phyloP scores from a whole-genome alignment of 2,888 invertebrate genomes.

The Tetramorium bicarinatum region DNA sequence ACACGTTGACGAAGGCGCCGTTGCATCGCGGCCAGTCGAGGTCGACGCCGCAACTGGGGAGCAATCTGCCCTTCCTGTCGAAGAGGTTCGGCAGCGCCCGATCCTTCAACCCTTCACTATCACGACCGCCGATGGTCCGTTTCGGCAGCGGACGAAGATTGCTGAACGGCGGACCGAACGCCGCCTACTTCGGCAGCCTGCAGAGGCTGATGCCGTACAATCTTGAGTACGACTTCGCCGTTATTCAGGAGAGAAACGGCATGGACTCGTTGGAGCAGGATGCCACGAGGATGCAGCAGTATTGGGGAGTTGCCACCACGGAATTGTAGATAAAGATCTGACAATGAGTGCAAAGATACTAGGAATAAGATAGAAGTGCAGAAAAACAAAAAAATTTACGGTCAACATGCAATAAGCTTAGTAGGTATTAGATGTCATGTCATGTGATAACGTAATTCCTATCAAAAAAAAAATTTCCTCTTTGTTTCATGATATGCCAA shows the following conservation, averaged over 20 bases:
- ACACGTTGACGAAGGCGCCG: slow-evolving; percentile 89
- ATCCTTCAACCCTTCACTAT: slow-evolving; percentile 90
- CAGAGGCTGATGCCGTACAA: slow-evolving; percentile 94
- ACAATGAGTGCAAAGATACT: background rate
- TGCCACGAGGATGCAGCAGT: slow-evolving; percentile 93
- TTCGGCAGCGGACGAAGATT: slow-evolving; percentile 89
- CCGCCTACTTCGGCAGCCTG: slow-evolving; percentile 95
- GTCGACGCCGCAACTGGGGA: slow-evolving; percentile 83
- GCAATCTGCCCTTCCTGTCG: slow-evolving; percentile 86
- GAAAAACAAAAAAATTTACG: background rate
- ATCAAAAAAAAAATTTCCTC: background rate
- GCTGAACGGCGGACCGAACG: slow-evolving; percentile 92
- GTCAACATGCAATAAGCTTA: background rate
- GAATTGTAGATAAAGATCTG: slow-evolving; percentile 88
- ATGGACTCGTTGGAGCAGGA: slow-evolving; percentile 94
- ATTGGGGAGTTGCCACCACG: slow-evolving; percentile 96
- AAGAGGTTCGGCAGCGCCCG: slow-evolving; percentile 94
- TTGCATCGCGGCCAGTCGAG: slow-evolving; percentile 88
- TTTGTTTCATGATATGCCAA: background rate
- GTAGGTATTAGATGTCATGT: background rate
- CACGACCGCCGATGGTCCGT: slow-evolving; percentile 87
- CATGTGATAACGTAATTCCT: background rate
- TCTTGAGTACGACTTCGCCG: slow-evolving; percentile 94
- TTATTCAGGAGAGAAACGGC: slow-evolving; percentile 92
- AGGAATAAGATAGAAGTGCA: background rate